Percentiles rank a stretch among this genome's conserved stretches.
Evolutionary conservation across 2,797 vertebrate species (phyloP).

Genomic region (Zenarchopterus dispar): DNA sequence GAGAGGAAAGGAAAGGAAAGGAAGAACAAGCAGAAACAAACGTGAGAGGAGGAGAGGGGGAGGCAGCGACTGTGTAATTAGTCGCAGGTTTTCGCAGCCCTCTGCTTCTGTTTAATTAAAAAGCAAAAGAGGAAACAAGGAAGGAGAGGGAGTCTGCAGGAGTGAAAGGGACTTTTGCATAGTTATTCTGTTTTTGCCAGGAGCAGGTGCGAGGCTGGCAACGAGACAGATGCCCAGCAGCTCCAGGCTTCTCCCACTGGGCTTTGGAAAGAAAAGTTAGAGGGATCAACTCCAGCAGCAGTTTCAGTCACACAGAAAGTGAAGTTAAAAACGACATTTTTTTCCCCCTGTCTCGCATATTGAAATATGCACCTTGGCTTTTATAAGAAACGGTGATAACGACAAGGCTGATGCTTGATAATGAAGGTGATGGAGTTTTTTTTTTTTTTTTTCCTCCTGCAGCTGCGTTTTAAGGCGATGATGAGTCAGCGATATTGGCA

Average conservation of each 20-base stretch:
- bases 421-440: conserved; percentile 32
- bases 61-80: conserved; percentile 79
- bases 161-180: conserved; percentile 64
- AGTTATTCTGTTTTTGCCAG: conserved; percentile 75
- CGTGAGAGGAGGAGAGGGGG: conserved; percentile 44
- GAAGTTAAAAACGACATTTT: conserved; percentile 34
- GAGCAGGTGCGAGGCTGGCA: conserved; percentile 69
- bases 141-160: conserved; percentile 54
- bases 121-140: conserved; percentile 68
- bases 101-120: conserved; percentile 82
- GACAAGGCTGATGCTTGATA: conserved; percentile 41
- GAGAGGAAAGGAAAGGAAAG: not conserved
- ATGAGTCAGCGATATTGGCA: conserved; percentile 76
- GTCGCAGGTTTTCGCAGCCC: conserved; percentile 75
- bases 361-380: conserved; percentile 10
- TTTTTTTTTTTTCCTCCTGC: conserved; percentile 33
- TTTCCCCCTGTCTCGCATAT: conserved; percentile 6
- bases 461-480: conserved; percentile 54
- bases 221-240: conserved; percentile 68
- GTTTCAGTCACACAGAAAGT: conserved; percentile 54
- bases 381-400: conserved; percentile 17
- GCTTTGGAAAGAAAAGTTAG: conserved; percentile 58
- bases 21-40: conserved; percentile 43
- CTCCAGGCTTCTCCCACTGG: conserved; percentile 60
- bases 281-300: conserved; percentile 56